These are phyloP conservation scores for Gasteruption jaculator DNA, from an alignment of 2,888 invertebrate species.

Conservation along the genomic window DNA sequence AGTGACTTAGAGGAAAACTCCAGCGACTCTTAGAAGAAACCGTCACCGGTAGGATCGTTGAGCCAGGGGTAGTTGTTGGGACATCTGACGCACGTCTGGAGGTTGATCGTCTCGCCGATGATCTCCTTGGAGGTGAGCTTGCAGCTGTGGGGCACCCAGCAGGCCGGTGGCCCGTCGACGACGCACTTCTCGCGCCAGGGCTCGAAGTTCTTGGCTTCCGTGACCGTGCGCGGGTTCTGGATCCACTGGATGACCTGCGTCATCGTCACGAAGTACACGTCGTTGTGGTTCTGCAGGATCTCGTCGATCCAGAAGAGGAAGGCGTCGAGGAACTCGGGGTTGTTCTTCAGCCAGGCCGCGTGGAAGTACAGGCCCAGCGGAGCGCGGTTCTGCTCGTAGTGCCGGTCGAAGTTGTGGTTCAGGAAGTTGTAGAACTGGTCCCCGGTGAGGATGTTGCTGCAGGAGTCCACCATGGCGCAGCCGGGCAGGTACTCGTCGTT, in stretches of 20 bases:
- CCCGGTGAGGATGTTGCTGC: slow-evolving; percentile 86
- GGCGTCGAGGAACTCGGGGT: slow-evolving; percentile 87
- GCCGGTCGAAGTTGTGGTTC: slow-evolving; percentile 89
- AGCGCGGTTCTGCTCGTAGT: slow-evolving; percentile 85
- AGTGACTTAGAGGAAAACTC: neutral
- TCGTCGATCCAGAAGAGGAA: slow-evolving; percentile 94
- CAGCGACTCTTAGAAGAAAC: slow-evolving; percentile 70
- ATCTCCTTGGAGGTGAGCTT: slow-evolving; percentile 89
- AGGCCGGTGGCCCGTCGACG: slow-evolving; percentile 77
- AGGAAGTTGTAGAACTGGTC: slow-evolving; percentile 94
- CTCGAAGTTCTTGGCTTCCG: slow-evolving; percentile 87
- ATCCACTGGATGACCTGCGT: slow-evolving; percentile 97
- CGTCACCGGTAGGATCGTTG: slow-evolving; percentile 86
- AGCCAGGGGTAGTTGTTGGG: slow-evolving; percentile 94
- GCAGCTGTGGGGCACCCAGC: slow-evolving; percentile 87
- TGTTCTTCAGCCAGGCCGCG: slow-evolving; percentile 89
- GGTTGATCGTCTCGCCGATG: slow-evolving; percentile 89
- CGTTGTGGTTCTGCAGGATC: slow-evolving; percentile 76
- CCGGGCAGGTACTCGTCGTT: slow-evolving; percentile 87
- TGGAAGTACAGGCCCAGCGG: slow-evolving; percentile 89
- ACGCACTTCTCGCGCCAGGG: slow-evolving; percentile 92
- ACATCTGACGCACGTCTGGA: slow-evolving; percentile 89
- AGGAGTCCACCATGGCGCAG: slow-evolving; percentile 93
- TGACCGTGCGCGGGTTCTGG: slow-evolving; percentile 80
- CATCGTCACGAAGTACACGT: slow-evolving; percentile 93